Evolutionary conservation across 1,140 invertebrate species (phyloP).

Genomic region (Nephotettix cincticeps): DNA sequence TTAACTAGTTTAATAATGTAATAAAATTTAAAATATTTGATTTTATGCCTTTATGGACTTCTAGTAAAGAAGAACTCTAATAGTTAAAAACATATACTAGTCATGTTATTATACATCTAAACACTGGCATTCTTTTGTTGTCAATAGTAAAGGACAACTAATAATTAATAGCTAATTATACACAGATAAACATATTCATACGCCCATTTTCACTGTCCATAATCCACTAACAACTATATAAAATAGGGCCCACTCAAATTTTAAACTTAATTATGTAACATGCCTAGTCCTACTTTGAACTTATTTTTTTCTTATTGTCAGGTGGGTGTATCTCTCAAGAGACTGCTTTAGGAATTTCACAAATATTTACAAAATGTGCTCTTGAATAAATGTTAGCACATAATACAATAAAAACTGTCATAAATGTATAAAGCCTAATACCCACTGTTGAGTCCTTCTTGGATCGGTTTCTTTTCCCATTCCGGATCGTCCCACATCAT

Average conservation of each 20-base stretch:
- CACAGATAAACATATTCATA: too few species aligned
- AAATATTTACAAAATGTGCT: neutral
- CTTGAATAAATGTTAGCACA: neutral
- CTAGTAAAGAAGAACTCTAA: too few species aligned
- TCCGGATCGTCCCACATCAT: neutral
- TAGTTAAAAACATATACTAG: too few species aligned
- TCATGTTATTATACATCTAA: too few species aligned
- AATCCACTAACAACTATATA: too few species aligned
- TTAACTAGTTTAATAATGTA: too few species aligned
- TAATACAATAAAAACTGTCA: neutral
- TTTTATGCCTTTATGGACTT: too few species aligned
- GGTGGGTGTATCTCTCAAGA: neutral
- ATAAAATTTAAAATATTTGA: too few species aligned
- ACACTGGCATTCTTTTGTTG: too few species aligned
- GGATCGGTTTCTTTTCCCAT: conserved; percentile 6
- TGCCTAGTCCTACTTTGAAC: neutral
- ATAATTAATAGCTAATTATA: too few species aligned
- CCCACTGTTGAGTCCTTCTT: neutral
- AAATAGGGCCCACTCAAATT: neutral
- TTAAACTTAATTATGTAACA: neutral
- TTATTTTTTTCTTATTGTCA: neutral
- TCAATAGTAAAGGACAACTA: too few species aligned
- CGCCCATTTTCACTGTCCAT: too few species aligned
- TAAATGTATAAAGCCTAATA: neutral
- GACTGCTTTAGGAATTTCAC: neutral